Evolutionary conservation across 2,888 invertebrate genomes (phyloP), one percentile per base, ranked within the genome.

Genomic region (Cryptus viduatorius): DNA sequence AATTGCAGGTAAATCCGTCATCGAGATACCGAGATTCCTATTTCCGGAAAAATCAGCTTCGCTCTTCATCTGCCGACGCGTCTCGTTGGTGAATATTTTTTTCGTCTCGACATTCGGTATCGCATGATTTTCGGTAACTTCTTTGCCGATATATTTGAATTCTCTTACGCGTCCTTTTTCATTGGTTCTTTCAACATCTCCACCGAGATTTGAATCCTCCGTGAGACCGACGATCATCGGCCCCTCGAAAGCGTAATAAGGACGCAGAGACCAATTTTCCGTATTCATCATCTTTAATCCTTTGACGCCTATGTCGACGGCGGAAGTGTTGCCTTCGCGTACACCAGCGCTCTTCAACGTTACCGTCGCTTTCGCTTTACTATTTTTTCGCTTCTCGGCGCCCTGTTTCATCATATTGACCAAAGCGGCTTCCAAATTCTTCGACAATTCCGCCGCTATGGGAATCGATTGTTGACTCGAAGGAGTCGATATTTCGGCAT

Each of bases 201-300:
- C 14, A 8, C 42, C 31, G 14, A 64, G 24, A 12, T 31, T 73
- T 42, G 46, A 16, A 14, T 64, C 65, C 1, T 61, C 81, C 12
- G 79, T 48, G n/a, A 81, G n/a, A 2, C 67, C 86, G n/a, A 81
- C 83, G n/a, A 82, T 44, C 79, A 86, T 83, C 8, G 86, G 85
- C 0, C 86, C 86, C 42, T 86, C 86, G 50, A 86, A 86, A 0
- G 79, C 83, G 80, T 86, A 86, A 16, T 85, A 86, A 8, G 85
- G 76, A 42, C 78, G 78, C 10, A 85, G 46, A 0, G 76, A 67
- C 37, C 31, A 67, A n/a, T 29, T 79, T 50, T 73, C 44, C 4
- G 12, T n/a, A 1, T 53, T 56, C 46, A 44, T 4, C 12, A 10
- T 14, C 50, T 56, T 56, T 1, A 31, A 0, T 68, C 16, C 46